phyloP scores from a whole-genome alignment of 2,113 vertebrate species.

The Gobius niger region DNA sequence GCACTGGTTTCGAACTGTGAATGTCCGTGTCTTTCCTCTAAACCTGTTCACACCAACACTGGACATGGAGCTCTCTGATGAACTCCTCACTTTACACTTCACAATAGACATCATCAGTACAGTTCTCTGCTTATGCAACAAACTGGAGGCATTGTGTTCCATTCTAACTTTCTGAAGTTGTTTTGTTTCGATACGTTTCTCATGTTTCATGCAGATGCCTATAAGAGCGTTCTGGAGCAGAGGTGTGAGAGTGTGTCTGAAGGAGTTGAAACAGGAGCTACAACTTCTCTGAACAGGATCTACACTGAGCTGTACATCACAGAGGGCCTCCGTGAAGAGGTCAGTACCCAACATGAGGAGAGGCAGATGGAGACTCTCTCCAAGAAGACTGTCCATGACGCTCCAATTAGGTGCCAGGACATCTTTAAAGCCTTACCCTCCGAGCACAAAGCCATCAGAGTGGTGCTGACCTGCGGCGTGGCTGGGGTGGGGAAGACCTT shows the following conservation, averaged over 20 bases:
- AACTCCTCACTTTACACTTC: too few relatives aligned
- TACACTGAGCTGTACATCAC: conserved; percentile 32
- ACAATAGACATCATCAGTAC: too few relatives aligned
- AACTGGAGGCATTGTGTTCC: too few relatives aligned
- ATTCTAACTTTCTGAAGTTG: too few relatives aligned
- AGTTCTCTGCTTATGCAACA: too few relatives aligned
- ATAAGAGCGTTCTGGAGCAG: conserved; percentile 5
- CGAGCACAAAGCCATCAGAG: neutral
- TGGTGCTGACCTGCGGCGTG: neutral
- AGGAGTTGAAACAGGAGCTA: conserved; percentile 17
- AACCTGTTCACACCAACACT: too few relatives aligned
- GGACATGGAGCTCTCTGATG: too few relatives aligned
- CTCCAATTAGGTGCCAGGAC: neutral
- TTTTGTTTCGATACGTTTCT: too few relatives aligned
- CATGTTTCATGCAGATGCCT: neutral
- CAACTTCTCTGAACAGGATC: conserved; percentile 11
- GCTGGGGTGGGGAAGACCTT: conserved; percentile 3
- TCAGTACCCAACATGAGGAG: conserved; percentile 2
- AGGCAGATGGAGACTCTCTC: neutral
- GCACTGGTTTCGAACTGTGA: too few relatives aligned
- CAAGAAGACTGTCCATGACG: neutral
- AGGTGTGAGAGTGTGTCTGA: conserved; percentile 19
- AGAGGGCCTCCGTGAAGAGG: conserved; percentile 9
- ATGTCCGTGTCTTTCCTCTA: too few relatives aligned
- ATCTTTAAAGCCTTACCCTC: conserved; percentile 2